Base-by-base conservation (phyloP, 2,113 vertebrate species). In the Amblyopsis rosae region DNA sequence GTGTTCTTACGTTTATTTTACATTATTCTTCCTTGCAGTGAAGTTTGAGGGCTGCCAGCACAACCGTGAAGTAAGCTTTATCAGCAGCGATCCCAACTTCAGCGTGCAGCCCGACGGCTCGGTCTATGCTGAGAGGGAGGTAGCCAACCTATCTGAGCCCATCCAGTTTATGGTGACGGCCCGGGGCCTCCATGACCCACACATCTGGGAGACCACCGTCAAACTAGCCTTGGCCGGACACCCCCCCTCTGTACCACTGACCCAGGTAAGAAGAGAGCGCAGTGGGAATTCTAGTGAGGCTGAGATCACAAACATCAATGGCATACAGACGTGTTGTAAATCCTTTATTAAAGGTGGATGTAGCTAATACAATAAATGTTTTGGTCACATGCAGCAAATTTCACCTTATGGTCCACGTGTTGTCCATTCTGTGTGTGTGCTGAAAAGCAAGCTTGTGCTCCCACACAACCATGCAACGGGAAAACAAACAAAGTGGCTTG, bases 11-110 rank as follows among this genome's bases (percentile, higher is more conserved):
- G 5, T 69, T 69, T 77, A 32, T 78, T 63, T 65, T 35, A 79
- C 50, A 55, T n/a, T 68, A 7, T 77, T 62, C 15, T 33, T 67
- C 6, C 49, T 91, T 90, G 63, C 88, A 98, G 96, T 98, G 68
- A 93, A 89, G 89, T 97, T 97, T 82, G 94, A 94, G 82, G 93
- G 93, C 86, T 99, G 98, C 84, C 90, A 90, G 2, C 91, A 86
- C 72, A 93, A 83, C 77, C 86, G 92, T 67, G 92, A 92, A 66
- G 90, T 92, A 50, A 87, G 82, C 19, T 96, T 96, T 0, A 91
- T 96, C 85, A 97, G 93, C 91, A 95, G 91, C 77, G 95, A 95
- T 87, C 76, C 92, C 77, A 95, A 95, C 90, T 96, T 96, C 90
- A 92, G 92, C 60, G 93, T 98, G 65, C 83, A 92, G 58, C 86